Conservation (phyloP, 2,113 vertebrate genomes). For the Numenius arquata region DNA sequence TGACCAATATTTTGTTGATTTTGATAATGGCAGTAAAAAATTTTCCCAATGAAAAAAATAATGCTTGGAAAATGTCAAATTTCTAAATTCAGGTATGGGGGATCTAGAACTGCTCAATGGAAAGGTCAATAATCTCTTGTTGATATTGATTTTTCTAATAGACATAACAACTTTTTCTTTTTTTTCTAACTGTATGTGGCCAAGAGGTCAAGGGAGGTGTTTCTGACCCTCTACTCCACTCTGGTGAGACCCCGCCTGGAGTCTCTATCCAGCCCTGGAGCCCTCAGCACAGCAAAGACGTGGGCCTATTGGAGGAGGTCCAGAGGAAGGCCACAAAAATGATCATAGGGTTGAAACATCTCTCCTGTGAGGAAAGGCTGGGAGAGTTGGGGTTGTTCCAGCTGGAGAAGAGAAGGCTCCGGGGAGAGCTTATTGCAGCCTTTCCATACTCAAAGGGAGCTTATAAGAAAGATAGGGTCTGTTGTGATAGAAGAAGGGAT, state of each 20-base stretch:
- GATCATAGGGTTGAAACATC: not conserved
- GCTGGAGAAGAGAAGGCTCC: not conserved
- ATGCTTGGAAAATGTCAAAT: not conserved
- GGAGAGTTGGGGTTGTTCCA: not conserved
- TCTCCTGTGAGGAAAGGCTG: rapidly evolving
- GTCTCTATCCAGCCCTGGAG: not conserved
- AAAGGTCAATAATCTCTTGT: not conserved
- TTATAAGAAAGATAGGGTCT: not conserved
- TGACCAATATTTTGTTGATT: not conserved
- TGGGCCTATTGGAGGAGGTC: rapidly evolving
- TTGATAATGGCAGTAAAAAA: not conserved
- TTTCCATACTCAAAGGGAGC: not conserved
- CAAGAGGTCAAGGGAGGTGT: not conserved
- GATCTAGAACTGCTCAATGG: not conserved
- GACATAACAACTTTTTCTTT: not conserved
- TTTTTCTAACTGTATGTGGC: not conserved
- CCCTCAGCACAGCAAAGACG: not conserved
- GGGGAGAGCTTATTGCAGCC: rapidly evolving
- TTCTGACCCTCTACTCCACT: rapidly evolving
- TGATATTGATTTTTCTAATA: not conserved
- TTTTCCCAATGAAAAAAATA: not conserved
- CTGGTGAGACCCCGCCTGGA: rapidly evolving
- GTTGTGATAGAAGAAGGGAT: rapidly evolving
- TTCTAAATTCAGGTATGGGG: not conserved
- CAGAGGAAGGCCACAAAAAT: not conserved